phyloP scores from a whole-genome alignment of 2,113 vertebrate species.

The Pseudorectes ferrugineus region DNA sequence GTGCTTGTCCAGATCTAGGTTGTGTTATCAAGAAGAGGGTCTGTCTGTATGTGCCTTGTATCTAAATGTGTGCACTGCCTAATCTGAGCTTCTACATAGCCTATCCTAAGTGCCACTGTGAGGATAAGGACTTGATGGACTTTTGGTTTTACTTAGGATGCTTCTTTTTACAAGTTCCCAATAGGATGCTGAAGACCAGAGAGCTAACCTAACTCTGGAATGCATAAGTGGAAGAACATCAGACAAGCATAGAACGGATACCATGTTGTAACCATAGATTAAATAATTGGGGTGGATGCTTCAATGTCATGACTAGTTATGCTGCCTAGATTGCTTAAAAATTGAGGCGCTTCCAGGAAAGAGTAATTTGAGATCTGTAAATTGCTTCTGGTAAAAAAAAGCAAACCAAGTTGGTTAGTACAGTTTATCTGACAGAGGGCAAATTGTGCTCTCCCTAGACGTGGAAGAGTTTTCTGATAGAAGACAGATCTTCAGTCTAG shows the following conservation, averaged over 20 bases:
- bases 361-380: not conserved
- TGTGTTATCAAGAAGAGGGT: not conserved
- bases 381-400: not conserved
- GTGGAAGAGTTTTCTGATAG: not conserved
- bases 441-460: not conserved
- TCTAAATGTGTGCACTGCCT: not conserved
- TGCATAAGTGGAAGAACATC: not conserved
- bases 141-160: not conserved
- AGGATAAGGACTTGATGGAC: not conserved
- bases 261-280: not conserved
- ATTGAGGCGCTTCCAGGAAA: accelerated
- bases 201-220: not conserved
- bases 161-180: not conserved
- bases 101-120: not conserved
- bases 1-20: not conserved
- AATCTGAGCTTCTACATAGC: not conserved
- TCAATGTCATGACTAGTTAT: not conserved
- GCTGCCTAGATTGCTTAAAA: not conserved
- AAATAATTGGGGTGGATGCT: not conserved
- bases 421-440: not conserved
- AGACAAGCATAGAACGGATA: not conserved
- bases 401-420: not conserved
- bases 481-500: not conserved
- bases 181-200: not conserved
- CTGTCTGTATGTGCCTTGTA: not conserved